These are phyloP conservation scores for Ibidorhyncha struthersii DNA, from an alignment of 2,113 vertebrate species.

Conservation along the genomic window DNA sequence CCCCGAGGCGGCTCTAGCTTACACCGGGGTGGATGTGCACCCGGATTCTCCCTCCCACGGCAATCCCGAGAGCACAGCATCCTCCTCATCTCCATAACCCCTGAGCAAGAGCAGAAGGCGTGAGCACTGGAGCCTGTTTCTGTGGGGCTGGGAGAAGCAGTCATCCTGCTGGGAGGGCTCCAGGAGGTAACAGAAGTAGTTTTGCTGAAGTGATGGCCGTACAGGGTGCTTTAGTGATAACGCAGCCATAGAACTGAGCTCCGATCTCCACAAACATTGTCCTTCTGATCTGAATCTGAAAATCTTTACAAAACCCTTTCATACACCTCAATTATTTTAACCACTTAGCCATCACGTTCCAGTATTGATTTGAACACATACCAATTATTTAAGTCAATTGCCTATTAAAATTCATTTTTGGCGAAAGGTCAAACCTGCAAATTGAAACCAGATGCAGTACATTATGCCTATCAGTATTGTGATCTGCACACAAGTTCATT, in stretches of 20 bases:
- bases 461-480: conserved; percentile 33
- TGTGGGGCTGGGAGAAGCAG: not conserved
- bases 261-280: fast-evolving
- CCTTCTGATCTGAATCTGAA: not conserved
- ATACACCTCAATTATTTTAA: conserved; percentile 45
- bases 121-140: not conserved
- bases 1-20: not conserved
- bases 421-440: conserved; percentile 50
- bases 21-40: not conserved
- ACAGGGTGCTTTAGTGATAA: fast-evolving
- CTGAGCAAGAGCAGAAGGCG: not conserved
- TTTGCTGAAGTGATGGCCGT: not conserved
- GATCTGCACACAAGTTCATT: conserved; percentile 48
- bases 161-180: not conserved
- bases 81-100: fast-evolving
- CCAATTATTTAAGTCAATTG: conserved; percentile 61
- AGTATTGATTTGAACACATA: conserved; percentile 34
- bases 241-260: not conserved
- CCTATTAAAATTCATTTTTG: conserved; percentile 65
- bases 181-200: not conserved
- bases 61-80: not conserved
- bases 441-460: conserved; percentile 54
- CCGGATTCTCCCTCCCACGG: not conserved
- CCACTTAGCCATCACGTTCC: conserved; percentile 6
- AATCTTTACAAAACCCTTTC: not conserved